phyloP scores from a whole-genome alignment of 2,888 invertebrate species.

The Cheilosia urbana region DNA sequence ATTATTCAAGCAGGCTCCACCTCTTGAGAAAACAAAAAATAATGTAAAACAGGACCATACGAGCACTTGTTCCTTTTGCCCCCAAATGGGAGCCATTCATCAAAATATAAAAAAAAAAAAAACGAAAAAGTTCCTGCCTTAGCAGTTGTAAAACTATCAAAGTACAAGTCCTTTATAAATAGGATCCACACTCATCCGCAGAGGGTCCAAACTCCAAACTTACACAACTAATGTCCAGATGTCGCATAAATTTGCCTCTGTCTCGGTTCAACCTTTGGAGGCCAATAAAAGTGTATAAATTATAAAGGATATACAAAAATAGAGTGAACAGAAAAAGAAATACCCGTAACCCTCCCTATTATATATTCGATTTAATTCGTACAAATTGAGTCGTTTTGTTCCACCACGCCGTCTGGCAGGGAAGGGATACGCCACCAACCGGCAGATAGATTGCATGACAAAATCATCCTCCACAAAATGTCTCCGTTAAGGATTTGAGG shows the following conservation, averaged over 20 bases:
- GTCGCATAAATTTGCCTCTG: conserved; percentile 60
- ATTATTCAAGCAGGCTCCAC: neutral
- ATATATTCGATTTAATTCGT: conserved; percentile 73
- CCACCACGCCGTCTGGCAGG: conserved; percentile 18
- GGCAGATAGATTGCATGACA: conserved; percentile 67
- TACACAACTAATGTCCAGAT: conserved; percentile 39
- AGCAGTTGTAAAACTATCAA: conserved; percentile 66
- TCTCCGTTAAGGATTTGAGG: conserved; percentile 69
- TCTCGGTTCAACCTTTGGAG: conserved; percentile 45
- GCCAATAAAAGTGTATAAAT: conserved; percentile 72
- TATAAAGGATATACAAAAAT: conserved; percentile 51
- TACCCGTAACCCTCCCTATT: conserved; percentile 65
- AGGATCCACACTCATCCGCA: conserved; percentile 23
- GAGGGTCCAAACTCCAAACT: conserved; percentile 19
- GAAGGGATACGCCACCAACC: conserved; percentile 18
- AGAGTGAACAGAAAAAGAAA: conserved; percentile 25
- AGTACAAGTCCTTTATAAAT: conserved; percentile 47
- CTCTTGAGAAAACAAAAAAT: conserved; percentile 22
- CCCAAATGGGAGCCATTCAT: conserved; percentile 63
- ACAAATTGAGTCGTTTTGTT: conserved; percentile 74
- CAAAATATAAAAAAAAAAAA: conserved; percentile 33
- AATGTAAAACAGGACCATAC: conserved; percentile 25
- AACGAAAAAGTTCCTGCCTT: conserved; percentile 14
- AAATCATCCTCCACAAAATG: conserved; percentile 61
- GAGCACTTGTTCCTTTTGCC: conserved; percentile 23